Percentiles rank a stretch among this genome's conserved stretches.
Evolutionary conservation across 2,113 vertebrate genomes (phyloP).

Genomic region (Felis chaus): DNA sequence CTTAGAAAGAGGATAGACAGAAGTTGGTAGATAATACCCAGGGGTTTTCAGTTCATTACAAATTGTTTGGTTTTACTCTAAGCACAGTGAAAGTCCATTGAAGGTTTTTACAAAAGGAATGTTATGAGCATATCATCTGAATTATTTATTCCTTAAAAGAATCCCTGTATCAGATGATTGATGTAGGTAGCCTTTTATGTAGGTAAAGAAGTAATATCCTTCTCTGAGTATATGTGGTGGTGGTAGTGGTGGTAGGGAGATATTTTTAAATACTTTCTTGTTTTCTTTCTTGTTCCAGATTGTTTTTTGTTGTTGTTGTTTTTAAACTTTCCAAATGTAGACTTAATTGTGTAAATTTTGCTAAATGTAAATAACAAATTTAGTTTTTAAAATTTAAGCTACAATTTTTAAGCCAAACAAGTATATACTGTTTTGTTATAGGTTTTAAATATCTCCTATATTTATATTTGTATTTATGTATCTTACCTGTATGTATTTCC

Average conservation of each 20-base stretch:
- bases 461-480: not conserved
- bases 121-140: not conserved
- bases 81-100: not conserved
- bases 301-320: not conserved
- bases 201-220: not conserved
- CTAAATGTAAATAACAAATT: not conserved
- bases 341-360: not conserved
- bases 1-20: not conserved
- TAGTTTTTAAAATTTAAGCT: not conserved
- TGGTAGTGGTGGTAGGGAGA: rapidly evolving
- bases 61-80: not conserved
- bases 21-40: not conserved
- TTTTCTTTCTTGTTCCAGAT: not conserved
- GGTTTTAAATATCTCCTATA: not conserved
- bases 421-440: not conserved
- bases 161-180: not conserved
- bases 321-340: not conserved
- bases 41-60: too few species aligned
- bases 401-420: not conserved
- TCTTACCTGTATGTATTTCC: not conserved
- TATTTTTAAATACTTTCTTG: not conserved
- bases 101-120: not conserved
- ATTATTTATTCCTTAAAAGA: not conserved
- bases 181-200: not conserved
- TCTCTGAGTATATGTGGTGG: not conserved